These are phyloP conservation scores for Malacosoma neustria DNA, from an alignment of 2,888 invertebrate species.

Conservation along the genomic window DNA sequence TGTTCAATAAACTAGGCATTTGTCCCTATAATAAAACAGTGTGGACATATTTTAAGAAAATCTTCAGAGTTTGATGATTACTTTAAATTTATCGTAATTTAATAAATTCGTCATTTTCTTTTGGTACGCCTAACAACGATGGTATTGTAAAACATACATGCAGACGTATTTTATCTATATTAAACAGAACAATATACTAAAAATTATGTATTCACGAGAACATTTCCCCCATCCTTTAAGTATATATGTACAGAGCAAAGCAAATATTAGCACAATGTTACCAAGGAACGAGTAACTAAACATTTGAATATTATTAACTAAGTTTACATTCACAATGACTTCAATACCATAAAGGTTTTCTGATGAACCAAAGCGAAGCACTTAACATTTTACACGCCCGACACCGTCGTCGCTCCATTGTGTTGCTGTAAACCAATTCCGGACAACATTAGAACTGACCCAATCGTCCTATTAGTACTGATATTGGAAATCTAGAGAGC, in stretches of 20 bases:
- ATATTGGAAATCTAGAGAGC: neutral
- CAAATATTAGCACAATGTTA: conserved; percentile 3
- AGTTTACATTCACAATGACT: neutral
- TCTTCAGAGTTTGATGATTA: too few species aligned
- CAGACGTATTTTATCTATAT: too few species aligned
- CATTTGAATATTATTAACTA: neutral
- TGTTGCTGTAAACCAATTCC: conserved; percentile 14
- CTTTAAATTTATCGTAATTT: too few species aligned
- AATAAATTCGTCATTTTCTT: too few species aligned
- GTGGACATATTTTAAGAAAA: too few species aligned
- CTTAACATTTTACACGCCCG: conserved; percentile 32
- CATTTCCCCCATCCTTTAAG: neutral
- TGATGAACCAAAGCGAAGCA: conserved; percentile 24
- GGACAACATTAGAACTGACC: conserved; percentile 5
- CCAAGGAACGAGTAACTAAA: neutral
- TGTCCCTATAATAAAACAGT: too few species aligned
- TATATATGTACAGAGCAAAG: neutral
- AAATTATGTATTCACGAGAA: neutral
- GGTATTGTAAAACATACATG: too few species aligned
- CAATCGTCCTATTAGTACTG: neutral
- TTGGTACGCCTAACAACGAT: too few species aligned
- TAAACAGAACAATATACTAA: too few species aligned
- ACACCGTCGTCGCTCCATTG: conserved; percentile 20
- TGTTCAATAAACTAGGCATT: too few species aligned
- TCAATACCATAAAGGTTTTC: conserved; percentile 15